Evolutionary conservation across 1,140 invertebrate species (phyloP).

Genomic region (Caenorhabditis brenneri): DNA sequence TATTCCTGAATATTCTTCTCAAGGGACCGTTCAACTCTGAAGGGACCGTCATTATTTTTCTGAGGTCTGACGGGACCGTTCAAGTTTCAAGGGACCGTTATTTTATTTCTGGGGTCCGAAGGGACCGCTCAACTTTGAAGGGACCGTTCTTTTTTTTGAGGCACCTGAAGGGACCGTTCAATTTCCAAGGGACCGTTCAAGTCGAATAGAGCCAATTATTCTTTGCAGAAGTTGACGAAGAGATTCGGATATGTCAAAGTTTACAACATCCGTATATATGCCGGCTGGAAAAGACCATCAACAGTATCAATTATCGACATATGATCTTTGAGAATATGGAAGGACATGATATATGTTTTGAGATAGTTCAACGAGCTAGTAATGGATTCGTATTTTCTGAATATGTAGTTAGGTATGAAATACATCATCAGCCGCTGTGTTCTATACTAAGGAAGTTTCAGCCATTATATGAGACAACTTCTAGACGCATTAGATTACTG

Average conservation of each 20-base stretch:
- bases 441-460: constrained; percentile 51
- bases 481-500: constrained; percentile 68
- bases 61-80: too few species aligned
- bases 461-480: constrained; percentile 67
- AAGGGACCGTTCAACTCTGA: too few species aligned
- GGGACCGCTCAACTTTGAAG: too few species aligned
- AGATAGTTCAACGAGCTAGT: constrained; percentile 90
- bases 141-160: too few species aligned
- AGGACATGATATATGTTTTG: constrained; percentile 95
- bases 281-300: constrained; percentile 92
- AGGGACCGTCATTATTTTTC: too few species aligned
- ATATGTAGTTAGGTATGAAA: constrained; percentile 88
- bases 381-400: constrained; percentile 98
- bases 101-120: too few species aligned
- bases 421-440: background rate
- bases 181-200: too few species aligned
- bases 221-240: constrained; percentile 85
- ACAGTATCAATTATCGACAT: constrained; percentile 73
- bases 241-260: constrained; percentile 98
- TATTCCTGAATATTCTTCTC: too few species aligned
- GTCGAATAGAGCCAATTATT: too few species aligned
- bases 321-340: constrained; percentile 75
- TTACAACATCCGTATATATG: constrained; percentile 98
- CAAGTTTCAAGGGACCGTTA: too few species aligned
- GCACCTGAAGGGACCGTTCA: too few species aligned